phyloP scores from a whole-genome alignment of 2,888 invertebrate genomes.

The Lithodes maja region DNA sequence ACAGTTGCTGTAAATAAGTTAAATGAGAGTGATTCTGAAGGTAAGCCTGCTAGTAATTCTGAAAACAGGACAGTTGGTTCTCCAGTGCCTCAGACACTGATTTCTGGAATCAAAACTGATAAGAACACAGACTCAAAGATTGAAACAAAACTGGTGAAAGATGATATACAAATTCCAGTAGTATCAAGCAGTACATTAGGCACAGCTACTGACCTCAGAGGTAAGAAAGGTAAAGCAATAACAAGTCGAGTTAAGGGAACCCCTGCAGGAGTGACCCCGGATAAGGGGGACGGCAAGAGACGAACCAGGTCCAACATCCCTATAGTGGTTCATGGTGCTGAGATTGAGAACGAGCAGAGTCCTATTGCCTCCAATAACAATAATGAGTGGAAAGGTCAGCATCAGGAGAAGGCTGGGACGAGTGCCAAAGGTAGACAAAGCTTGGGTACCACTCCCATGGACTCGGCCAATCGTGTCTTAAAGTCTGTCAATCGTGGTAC shows the following conservation, averaged over 20 bases:
- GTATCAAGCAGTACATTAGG: constrained; percentile 68
- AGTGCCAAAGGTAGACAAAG: constrained; percentile 38
- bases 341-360: constrained; percentile 53
- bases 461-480: constrained; percentile 59
- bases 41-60: constrained; percentile 27
- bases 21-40: constrained; percentile 28
- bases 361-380: constrained; percentile 53
- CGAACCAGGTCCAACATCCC: constrained; percentile 55
- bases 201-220: constrained; percentile 39
- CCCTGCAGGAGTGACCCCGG: constrained; percentile 18
- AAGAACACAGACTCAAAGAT: constrained; percentile 13
- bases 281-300: constrained; percentile 43
- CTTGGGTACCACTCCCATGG: constrained; percentile 12
- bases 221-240: constrained; percentile 27
- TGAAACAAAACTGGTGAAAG: constrained; percentile 42
- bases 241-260: constrained; percentile 5
- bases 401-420: constrained; percentile 49
- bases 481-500: constrained; percentile 65
- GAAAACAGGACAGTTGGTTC: constrained; percentile 24
- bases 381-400: constrained; percentile 57
- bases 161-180: constrained; percentile 70
- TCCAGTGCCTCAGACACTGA: constrained; percentile 20
- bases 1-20: constrained; percentile 19
- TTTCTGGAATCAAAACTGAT: constrained; percentile 24
- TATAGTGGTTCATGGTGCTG: constrained; percentile 21